Base-by-base conservation (phyloP, 2,113 vertebrate species). In the Perca fluviatilis region DNA sequence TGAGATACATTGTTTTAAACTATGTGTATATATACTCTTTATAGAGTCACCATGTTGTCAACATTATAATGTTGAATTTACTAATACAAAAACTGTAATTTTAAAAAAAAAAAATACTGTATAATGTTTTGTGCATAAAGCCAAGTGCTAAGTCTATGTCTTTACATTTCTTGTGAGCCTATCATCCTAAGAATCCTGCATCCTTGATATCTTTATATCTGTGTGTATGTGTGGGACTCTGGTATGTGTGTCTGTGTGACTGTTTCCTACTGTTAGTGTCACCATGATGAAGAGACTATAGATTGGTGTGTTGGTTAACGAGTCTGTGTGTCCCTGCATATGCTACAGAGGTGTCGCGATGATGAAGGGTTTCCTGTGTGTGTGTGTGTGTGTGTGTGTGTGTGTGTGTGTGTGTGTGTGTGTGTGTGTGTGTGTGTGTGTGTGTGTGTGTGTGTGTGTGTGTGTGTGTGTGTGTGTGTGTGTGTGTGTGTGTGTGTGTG, bases 241-340 rank as follows among this genome's bases (percentile, higher is more conserved):
- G 27, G 10, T 66, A 0, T 60, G 56, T 73, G 68, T 69, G 61
- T 80, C 16, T 30, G 40, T 73, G 62, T 11, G 23, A 51, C 67
- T 63, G 74, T 76, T 75, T 71, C 70, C 73, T 69, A 76, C 77
- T 70, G 77, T 87, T 87, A 53, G 73, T 85, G 82, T 92, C 83
- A 74, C 74, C 30, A 62, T 92, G 90, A 93, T 90, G 84, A 87
- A 91, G 85, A 83, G 78, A 72, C 83, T 83, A 87, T 80, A 80
- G 84, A 86, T 87, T 82, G 50, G 74, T 49, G 61, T 78, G 79
- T 46, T 4, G 25, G 71, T 80, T 90, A 91, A 91, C 90, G 86
- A 91, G 87, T 90, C 69, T 63, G 64, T 79, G 77, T 82, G 67
- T 89, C 47, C 51, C 63, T 86, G 68, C 88, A 83, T 91, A 80